Base-by-base conservation (phyloP, 2,888 invertebrate species). In the Monochamus alternatus region DNA sequence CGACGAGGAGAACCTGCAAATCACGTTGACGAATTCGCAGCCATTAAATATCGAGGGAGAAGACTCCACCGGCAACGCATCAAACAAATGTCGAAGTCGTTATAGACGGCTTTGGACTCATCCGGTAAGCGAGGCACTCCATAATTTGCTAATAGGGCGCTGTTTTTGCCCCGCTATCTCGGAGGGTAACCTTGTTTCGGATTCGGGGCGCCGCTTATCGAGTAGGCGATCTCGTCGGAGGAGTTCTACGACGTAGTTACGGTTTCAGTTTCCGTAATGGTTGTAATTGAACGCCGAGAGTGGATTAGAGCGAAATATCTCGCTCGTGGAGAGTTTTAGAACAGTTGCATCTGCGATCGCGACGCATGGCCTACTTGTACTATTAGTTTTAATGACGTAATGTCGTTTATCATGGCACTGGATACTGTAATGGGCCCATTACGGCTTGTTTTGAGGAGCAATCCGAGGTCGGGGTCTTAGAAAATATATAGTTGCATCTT, bases 21-120 rank as follows among this genome's bases (percentile, higher is more conserved):
- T 83, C 82, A 83, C 73, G 62, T 65, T 78, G 79, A 78, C 74
- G 81, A 79, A 83, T 83, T 81, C 78, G 81, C 78, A 66, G 75
- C 81, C 78, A 80, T 81, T 83, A 81, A 67, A 75, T 59, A 59
- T 58, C 60, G 58, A 47, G 74, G 63, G 75, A 75, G 73, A 75
- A 38, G 8, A 64, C 51, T 55, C n/a, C 51, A 7, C 55, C 14
- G 55, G 14, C 72, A 75, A 52, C 71, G 59, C 76, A 72, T 77
- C 74, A 75, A 74, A 76, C 78, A 76, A 78, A 78, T 78, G 80
- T 78, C 70, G 80, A 76, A 78, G 62, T 78, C 76, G 71, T 75
- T 77, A 74, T 47, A 7, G 59, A 59, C 62, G 62, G 47, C 70
- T 70, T 22, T 22, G 22, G n/a, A 14, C 55, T 5, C 55, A 8